Evolutionary conservation across 2,888 invertebrate genomes (phyloP).

Genomic region (Agrypnus murinus): DNA sequence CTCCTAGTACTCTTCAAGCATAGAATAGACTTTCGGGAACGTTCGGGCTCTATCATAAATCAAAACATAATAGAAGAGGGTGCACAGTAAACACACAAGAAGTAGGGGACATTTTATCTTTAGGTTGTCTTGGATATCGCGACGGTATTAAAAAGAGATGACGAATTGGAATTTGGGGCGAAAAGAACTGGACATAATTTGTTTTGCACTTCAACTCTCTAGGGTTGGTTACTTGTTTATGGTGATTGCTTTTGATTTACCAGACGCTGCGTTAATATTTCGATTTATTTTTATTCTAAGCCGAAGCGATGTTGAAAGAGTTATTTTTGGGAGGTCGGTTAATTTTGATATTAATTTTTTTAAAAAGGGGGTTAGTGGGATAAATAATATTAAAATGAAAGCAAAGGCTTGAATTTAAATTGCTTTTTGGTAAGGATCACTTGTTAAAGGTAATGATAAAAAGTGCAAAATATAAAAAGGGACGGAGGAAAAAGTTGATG

Average conservation of each 20-base stretch:
- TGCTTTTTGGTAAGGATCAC: too few species aligned
- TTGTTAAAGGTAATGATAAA: too few species aligned
- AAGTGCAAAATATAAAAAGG: too few species aligned
- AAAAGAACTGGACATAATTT: conserved; percentile 54
- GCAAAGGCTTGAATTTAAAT: too few species aligned
- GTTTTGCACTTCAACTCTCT: conserved; percentile 52
- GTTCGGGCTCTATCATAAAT: conserved; percentile 55
- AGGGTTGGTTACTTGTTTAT: conserved; percentile 39
- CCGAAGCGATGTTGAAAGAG: conserved; percentile 14
- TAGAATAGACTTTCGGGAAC: conserved; percentile 56
- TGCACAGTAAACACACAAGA: too few species aligned
- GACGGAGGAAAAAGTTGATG: too few species aligned
- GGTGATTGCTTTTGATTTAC: conserved; percentile 48
- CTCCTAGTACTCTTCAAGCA: conserved; percentile 47
- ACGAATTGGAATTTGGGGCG: conserved; percentile 45
- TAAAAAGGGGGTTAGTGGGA: too few species aligned
- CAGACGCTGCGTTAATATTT: conserved; percentile 32
- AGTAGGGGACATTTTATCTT: conserved; percentile 46
- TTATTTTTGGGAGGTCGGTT: not conserved
- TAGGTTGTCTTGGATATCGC: conserved; percentile 43
- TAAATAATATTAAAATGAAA: too few species aligned
- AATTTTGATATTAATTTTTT: too few species aligned
- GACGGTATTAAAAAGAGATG: conserved; percentile 52
- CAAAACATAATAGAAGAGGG: conserved; percentile 56
- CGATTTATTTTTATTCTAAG: conserved; percentile 38